A percentile compares a stretch with the other conserved stretches of the same genome.
phyloP scores from a whole-genome alignment of 1,140 invertebrate genomes.

The Frieseomelitta varia region DNA sequence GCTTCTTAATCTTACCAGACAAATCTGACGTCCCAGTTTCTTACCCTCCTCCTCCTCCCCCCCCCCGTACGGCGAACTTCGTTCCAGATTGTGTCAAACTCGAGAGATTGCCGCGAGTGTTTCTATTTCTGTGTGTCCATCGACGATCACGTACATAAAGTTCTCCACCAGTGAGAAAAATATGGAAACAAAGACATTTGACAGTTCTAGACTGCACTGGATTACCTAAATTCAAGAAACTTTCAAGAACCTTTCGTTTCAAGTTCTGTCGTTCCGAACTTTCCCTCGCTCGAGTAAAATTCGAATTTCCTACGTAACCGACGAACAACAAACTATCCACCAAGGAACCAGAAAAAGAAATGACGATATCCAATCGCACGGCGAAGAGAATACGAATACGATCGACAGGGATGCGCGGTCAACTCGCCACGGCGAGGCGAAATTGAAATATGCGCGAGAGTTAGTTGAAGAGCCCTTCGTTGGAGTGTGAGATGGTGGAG shows the following conservation, averaged over 20 bases:
- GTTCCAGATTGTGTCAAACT: background rate
- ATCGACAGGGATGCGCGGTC: background rate
- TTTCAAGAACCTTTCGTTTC: too few relatives aligned
- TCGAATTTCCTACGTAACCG: too few relatives aligned
- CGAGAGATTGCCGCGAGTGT: background rate
- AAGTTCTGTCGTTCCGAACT: too few relatives aligned
- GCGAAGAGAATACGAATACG: background rate
- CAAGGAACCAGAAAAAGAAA: background rate
- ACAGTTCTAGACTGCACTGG: too few relatives aligned
- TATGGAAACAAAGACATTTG: too few relatives aligned
- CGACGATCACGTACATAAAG: too few relatives aligned
- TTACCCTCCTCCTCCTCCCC: background rate
- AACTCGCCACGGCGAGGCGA: background rate
- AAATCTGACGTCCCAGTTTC: conserved; percentile 74
- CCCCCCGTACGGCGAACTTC: background rate
- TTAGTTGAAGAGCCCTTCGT: conserved; percentile 12
- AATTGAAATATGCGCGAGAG: background rate
- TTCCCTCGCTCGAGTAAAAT: too few relatives aligned
- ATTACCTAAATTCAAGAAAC: too few relatives aligned
- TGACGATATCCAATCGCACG: background rate
- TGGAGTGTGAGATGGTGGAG: conserved; percentile 1
- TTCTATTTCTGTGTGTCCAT: background rate
- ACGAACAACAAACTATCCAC: background rate
- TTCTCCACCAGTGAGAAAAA: too few relatives aligned
- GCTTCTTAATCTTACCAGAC: conserved; percentile 78